These are phyloP conservation scores for Nemapogon koenigi DNA, from an alignment of 2,888 invertebrate species.

Conservation along the genomic window DNA sequence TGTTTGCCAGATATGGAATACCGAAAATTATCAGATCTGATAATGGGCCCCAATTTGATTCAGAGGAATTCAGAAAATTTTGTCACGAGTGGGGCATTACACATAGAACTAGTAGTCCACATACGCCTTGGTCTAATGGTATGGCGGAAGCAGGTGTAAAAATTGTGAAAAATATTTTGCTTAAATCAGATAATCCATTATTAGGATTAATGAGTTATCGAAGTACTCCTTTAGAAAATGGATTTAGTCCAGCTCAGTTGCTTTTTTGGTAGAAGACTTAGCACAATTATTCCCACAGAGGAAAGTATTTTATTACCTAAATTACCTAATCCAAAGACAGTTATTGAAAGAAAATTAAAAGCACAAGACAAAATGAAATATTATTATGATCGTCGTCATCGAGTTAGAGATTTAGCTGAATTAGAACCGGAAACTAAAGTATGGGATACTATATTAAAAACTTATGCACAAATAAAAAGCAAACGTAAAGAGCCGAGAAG, in stretches of 20 bases:
- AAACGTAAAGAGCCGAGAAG: too few relatives aligned
- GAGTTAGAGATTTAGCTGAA: too few relatives aligned
- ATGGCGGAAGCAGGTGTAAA: constrained; percentile 8
- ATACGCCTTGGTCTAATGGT: constrained; percentile 2
- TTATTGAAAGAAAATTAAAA: too few relatives aligned
- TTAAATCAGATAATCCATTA: constrained; percentile 10
- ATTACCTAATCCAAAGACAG: too few relatives aligned
- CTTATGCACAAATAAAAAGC: too few relatives aligned
- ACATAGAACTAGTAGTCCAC: constrained; percentile 11
- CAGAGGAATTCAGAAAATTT: constrained; percentile 11
- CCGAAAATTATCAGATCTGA: not conserved
- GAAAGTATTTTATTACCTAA: too few relatives aligned
- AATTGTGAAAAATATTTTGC: constrained; percentile 11
- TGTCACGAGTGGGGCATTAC: constrained; percentile 12
- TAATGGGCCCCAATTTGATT: constrained; percentile 7
- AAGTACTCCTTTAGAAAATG: constrained; percentile 5
- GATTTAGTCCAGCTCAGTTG: constrained; percentile 4
- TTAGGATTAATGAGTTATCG: constrained; percentile 7
- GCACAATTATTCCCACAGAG: too few relatives aligned
- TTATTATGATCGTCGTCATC: too few relatives aligned
- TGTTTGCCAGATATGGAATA: constrained; percentile 5
- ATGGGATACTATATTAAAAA: too few relatives aligned
- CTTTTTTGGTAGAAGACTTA: constrained; percentile 1
- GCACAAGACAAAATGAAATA: too few relatives aligned
- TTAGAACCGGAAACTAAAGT: too few relatives aligned